Evolutionary conservation across 2,113 vertebrate species (phyloP), one percentile per base, ranked within the genome.

Genomic region (Mystacornis crossleyi): DNA sequence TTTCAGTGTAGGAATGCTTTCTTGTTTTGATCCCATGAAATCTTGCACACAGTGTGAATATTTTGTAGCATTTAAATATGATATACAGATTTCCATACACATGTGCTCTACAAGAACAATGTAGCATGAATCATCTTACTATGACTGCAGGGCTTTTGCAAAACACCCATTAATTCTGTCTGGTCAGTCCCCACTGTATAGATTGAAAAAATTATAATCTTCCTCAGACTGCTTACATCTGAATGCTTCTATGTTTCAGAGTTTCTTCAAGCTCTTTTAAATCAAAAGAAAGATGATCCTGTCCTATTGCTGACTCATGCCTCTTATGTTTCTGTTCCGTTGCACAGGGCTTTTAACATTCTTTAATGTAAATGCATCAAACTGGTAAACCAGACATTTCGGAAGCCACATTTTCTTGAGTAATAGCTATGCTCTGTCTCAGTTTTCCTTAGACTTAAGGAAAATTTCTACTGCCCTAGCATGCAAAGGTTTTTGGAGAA

Each of bases 211-310:
- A 61, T n/a, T 74, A 12, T 48, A 51, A 69, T 50, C 62, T 80
- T 61, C 66, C 18, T 86, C n/a, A 42, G 16, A 81, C 67, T 93
- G 31, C 70, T 79, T 81, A n/a, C 55, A 81, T 95, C 34, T 89
- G 72, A 86, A 53, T 83, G 67, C 62, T 64, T 80, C 86, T 77
- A 0, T 74, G 72, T 73, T 89, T 84, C 84, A 47, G 55, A 81
- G 34, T 55, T 94, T 96, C 93, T 81, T 81, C 78, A 71, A 47
- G 40, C 61, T 82, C 70, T 83, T 89, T 64, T 79, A 79, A 82
- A 58, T 82, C 70, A 85, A 72, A 69, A 4, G 14, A 55, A 79
- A 93, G 57, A 91, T 82, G 74, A 85, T 90, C 78, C n/a, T 87
- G 40, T 81, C 73, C 48, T 81, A 1, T 21, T 90, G 94, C 87